Evolutionary conservation across 2,113 vertebrate species (phyloP).

Genomic region (Colistium nudipinnis): DNA sequence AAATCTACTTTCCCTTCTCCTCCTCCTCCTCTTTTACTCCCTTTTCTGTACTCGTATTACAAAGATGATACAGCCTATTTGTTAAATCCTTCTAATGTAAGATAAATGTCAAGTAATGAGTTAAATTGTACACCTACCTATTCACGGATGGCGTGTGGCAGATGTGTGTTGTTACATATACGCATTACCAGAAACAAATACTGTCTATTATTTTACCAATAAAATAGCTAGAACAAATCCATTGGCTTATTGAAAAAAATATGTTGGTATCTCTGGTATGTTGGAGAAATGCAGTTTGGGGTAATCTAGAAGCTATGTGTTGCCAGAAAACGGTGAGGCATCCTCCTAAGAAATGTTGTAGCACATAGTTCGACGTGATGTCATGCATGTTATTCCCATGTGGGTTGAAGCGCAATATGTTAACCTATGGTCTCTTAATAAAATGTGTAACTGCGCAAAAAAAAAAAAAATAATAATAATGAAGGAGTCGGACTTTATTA

Average conservation of each 20-base stretch:
- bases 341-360: not conserved
- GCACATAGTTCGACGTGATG: not conserved
- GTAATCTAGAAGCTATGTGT: no score
- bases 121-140: no score
- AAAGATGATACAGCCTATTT: no score
- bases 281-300: no score
- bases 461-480: not conserved
- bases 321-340: no score
- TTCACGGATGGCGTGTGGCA: not conserved
- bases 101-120: not conserved
- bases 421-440: conserved; percentile 15
- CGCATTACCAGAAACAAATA: no score
- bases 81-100: not conserved
- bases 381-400: conserved; percentile 13
- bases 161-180: no score
- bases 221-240: no score
- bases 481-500: not conserved
- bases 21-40: not conserved
- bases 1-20: conserved; percentile 6
- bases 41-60: not conserved
- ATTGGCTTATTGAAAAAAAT: no score
- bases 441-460: conserved; percentile 24
- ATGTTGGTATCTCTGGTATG: no score
- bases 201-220: no score
- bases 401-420: not conserved